Evolutionary conservation across 2,797 vertebrate genomes (phyloP), one percentile per base, ranked within the genome.

Genomic region (Tokudaia muenninki): DNA sequence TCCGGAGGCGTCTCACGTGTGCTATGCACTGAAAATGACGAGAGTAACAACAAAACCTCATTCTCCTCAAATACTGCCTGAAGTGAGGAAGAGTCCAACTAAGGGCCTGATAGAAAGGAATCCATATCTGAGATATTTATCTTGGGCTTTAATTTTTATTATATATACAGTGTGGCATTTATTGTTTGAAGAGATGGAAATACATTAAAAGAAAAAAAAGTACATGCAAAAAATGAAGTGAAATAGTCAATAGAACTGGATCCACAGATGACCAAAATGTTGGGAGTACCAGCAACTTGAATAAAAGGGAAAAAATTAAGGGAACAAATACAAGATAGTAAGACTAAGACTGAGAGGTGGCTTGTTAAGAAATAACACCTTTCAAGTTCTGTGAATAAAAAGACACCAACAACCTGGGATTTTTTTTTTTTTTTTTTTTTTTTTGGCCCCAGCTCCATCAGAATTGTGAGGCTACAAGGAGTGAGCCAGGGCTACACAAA

Each of bases 321-420:
- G 13, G 72, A 44, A 37, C 24, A 65, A 89, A 44, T 93, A 77
- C 61, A 74, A 91, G 94, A 81, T n/a, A 90, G 16, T 82, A 78
- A 77, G 24, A 91, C 50, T 91, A 77, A 74, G 26, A 63, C 14
- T 77, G 14, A 59, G 41, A 70, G 59, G 59, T 93, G 65, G 84
- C 17, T 92, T 94, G 63, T 94, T 47, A 91, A 92, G 59, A n/a
- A 92, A 41, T n/a, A 79, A 4, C 29, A 75, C 70, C n/a, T 63
- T 87, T 83, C 75, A 92, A 92, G 24, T 55, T 44, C 61, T 96
- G 24, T 90, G 65, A 75, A 34, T 67, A 59, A 84, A 87, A 80
- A 79, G 84, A 17, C 70, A 72, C 17, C 44, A 80, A 86, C 19
- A 87, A 37, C 37, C 11, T 93, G 44, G 22, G 92, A 70, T 50